Base-by-base conservation (phyloP, 2,113 vertebrate genomes). In the Lamprologus lemairii region DNA sequence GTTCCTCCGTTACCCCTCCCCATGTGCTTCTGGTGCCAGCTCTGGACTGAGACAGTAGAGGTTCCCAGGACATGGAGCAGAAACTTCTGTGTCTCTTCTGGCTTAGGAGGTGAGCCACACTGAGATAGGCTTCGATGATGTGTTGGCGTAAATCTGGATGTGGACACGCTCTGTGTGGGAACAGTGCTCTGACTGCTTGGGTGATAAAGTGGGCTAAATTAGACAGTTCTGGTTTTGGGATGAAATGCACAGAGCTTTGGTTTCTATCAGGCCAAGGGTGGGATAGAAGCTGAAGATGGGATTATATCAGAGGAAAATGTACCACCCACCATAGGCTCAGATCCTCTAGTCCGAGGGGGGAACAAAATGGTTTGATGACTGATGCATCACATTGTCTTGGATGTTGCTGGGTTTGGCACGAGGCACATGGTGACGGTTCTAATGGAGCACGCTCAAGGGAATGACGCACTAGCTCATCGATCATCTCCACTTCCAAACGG, bases 131-230 rank as follows among this genome's bases (percentile, higher is more conserved):
- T 40, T 87, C 31, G 17, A 83, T 81, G 45, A 40, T 55, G 82
- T 71, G 31, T 65, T 93, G 89, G 87, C 83, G 10, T 84, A 23
- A 26, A 78, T 68, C 80, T 91, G 65, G 78, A 60, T 51, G 53
- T 21, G 85, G 79, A 89, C 82, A 87, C 31, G 68, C 81, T 91
- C 80, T 91, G 60, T 87, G 79, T 86, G 71, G 84, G 82, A 86
- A 79, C 78, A 23, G 14, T 80, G 63, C 35, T 91, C 83, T 92
- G 91, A 94, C 90, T 93, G 80, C 86, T 75, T 51, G 57, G 81
- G 71, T 82, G 92, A 93, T 94, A 91, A 93, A 90, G 89, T 83
- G 83, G 86, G 79, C 54, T 88, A 86, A 91, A 91, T 91, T 73
- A 79, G 85, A 87, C 86, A 80, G 63, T 82, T 83, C 78, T 89